Percentiles rank a stretch among this genome's conserved stretches.
phyloP scores from a whole-genome alignment of 2,888 invertebrate genomes.

The Slavum lentiscoides region DNA sequence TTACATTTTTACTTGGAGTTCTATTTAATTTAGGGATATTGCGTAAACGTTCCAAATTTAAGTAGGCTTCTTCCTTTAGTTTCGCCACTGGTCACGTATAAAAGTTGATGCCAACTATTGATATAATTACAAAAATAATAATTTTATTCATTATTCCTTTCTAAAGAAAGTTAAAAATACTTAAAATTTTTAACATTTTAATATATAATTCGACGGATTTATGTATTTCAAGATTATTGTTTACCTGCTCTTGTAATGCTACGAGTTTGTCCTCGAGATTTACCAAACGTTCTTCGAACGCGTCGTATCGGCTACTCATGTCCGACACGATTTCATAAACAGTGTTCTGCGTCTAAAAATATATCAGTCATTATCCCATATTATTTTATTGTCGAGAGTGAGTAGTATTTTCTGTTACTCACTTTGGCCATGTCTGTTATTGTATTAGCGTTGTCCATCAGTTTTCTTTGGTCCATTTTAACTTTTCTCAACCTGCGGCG shows the following conservation, averaged over 20 bases:
- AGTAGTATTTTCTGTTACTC: constrained; percentile 58
- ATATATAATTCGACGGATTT: neutral
- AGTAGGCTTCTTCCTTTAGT: no score
- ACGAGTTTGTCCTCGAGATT: constrained; percentile 90
- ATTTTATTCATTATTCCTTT: no score
- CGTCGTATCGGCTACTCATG: constrained; percentile 92
- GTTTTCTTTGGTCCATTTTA: constrained; percentile 99
- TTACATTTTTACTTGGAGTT: no score
- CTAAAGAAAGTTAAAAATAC: no score
- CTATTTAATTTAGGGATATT: no score
- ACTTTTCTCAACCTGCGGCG: constrained; percentile 89
- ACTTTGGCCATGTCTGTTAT: constrained; percentile 99
- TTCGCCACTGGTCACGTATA: no score
- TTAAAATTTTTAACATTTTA: neutral
- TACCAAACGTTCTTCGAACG: constrained; percentile 88
- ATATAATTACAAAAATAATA: no score
- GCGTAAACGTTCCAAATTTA: no score
- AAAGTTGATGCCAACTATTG: no score
- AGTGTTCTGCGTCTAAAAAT: constrained; percentile 88
- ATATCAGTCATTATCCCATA: constrained; percentile 50
- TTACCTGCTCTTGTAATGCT: constrained; percentile 72
- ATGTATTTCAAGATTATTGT: constrained; percentile 45
- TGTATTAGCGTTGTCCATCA: constrained; percentile 98
- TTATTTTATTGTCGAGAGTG: neutral
- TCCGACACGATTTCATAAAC: constrained; percentile 98